Conservation (phyloP, 2,797 vertebrate species). For the Dipus sagitta region DNA sequence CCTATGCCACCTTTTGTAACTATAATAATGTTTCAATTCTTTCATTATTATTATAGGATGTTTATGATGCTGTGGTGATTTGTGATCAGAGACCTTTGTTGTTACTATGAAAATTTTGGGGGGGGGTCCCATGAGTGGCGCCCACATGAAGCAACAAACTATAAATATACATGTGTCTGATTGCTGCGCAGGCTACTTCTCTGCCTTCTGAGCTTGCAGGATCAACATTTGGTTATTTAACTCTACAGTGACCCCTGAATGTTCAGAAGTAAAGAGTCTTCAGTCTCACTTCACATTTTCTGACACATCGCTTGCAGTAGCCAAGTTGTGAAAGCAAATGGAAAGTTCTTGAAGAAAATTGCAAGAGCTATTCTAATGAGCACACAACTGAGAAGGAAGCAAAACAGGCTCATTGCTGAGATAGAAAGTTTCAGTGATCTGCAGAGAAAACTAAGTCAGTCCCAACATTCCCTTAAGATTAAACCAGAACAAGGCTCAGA, state of each 20-base stretch:
- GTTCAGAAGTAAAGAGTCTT: background rate
- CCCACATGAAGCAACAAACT: background rate
- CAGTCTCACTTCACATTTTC: background rate
- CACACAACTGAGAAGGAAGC: background rate
- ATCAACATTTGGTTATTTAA: background rate
- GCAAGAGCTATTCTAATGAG: too few species aligned
- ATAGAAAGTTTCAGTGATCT: background rate
- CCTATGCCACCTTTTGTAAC: background rate
- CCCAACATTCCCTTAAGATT: background rate
- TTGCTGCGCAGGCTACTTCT: background rate
- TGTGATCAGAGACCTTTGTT: background rate
- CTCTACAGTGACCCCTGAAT: background rate
- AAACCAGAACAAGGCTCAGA: background rate
- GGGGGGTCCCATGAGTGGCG: background rate
- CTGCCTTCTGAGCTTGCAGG: background rate
- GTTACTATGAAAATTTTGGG: background rate
- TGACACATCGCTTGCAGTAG: background rate
- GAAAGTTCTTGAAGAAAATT: background rate
- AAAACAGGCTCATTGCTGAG: background rate
- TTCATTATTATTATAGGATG: background rate
- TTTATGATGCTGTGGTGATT: background rate
- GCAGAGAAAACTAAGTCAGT: background rate
- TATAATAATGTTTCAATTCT: background rate
- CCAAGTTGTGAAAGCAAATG: background rate
- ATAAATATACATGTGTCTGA: background rate